A percentile compares a stretch with the other conserved stretches of the same genome.
Conservation (phyloP, 2,888 invertebrate species). For the Mesoligia furuncula region DNA sequence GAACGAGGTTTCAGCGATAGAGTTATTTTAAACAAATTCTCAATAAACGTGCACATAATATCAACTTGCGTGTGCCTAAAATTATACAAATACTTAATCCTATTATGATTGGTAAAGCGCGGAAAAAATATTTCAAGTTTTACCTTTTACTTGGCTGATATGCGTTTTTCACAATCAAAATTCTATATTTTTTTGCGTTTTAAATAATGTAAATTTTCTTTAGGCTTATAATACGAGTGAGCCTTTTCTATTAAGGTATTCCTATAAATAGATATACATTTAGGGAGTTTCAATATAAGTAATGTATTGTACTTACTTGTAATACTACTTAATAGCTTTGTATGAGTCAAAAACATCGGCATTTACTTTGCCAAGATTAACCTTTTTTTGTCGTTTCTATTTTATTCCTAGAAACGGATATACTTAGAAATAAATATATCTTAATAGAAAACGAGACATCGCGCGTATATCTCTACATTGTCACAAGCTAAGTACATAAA, state of each 20-base stretch:
- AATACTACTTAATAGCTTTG: constrained; percentile 66
- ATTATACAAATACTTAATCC: not conserved
- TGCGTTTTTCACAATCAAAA: not conserved
- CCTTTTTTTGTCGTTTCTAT: constrained; percentile 13
- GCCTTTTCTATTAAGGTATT: too few relatives aligned
- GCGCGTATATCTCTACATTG: not conserved
- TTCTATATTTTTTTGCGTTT: not conserved
- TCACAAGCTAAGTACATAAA: constrained; percentile 4
- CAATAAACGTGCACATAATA: not conserved
- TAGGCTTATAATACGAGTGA: too few relatives aligned
- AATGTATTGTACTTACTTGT: constrained; percentile 73
- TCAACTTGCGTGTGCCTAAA: not conserved
- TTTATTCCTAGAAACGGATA: not conserved
- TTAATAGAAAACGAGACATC: not conserved
- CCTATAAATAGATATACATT: too few relatives aligned
- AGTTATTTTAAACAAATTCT: not conserved
- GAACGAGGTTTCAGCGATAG: not conserved
- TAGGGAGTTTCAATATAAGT: constrained; percentile 72
- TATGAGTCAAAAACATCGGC: constrained; percentile 75
- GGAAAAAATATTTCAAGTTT: not conserved
- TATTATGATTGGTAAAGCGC: not conserved
- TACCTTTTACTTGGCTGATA: not conserved
- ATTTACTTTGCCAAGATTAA: constrained; percentile 39
- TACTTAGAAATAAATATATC: not conserved
- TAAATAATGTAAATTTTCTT: not conserved